These are phyloP conservation scores for Xanthia togata DNA, from an alignment of 2,888 invertebrate species.

Conservation along the genomic window DNA sequence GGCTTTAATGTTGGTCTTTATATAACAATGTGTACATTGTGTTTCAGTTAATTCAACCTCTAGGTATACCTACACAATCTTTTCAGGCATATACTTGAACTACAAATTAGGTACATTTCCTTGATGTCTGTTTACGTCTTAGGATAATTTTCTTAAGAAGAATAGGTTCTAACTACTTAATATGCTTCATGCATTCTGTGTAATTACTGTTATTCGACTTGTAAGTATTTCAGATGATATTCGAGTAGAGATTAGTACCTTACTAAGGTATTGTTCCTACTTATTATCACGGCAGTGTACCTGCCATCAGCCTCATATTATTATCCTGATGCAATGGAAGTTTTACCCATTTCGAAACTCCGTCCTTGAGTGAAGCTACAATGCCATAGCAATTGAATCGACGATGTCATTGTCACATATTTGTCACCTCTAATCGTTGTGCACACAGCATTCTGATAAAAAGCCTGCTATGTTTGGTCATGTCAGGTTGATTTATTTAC, in stretches of 20 bases:
- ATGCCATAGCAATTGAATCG: conserved; percentile 73
- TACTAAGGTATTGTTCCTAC: neutral
- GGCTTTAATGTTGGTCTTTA: conserved; percentile 46
- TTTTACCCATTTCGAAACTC: conserved; percentile 65
- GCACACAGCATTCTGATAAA: conserved; percentile 73
- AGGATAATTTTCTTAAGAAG: conserved; percentile 23
- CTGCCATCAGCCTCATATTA: neutral
- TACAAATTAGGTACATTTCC: conserved; percentile 30
- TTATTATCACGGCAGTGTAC: neutral
- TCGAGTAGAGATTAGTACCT: neutral
- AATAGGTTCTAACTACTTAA: conserved; percentile 14
- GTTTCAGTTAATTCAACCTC: conserved; percentile 37
- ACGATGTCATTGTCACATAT: conserved; percentile 80
- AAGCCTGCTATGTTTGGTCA: conserved; percentile 74
- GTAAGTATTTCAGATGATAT: neutral
- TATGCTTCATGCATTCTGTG: neutral
- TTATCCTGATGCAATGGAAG: neutral
- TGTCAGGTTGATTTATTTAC: conserved; percentile 81
- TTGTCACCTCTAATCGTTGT: conserved; percentile 70
- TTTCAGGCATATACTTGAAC: neutral
- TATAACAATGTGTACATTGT: conserved; percentile 42
- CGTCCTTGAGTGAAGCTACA: conserved; percentile 68
- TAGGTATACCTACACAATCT: neutral
- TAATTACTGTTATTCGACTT: neutral
- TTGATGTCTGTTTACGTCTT: conserved; percentile 15